Percentiles rank a stretch among this genome's conserved stretches.
These are phyloP conservation scores for Barbus barbus DNA, from an alignment of 2,113 vertebrate genomes.

Conservation along the genomic window DNA sequence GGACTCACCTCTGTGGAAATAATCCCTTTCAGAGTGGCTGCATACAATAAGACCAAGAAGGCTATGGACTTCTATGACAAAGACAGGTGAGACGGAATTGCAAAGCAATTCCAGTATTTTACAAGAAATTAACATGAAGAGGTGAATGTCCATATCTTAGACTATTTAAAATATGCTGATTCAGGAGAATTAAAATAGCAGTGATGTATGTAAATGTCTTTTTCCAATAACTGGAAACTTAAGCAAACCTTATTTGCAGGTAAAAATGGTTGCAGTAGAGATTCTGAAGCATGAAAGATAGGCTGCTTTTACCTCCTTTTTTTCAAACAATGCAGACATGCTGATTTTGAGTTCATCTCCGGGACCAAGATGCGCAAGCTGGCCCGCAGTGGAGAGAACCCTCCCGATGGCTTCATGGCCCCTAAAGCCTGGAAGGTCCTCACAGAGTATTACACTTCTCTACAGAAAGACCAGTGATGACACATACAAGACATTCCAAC, in stretches of 20 bases:
- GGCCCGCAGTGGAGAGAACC: conserved; percentile 85
- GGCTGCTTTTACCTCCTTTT: not conserved
- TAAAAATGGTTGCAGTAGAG: not conserved
- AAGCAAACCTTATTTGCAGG: not conserved
- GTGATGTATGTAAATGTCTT: not conserved
- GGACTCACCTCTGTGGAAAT: conserved; percentile 95
- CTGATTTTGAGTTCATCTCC: conserved; percentile 96
- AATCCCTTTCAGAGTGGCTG: conserved; percentile 95
- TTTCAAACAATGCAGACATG: conserved; percentile 71
- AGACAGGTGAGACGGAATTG: conserved; percentile 73
- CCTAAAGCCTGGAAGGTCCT: conserved; percentile 93
- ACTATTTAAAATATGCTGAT: not conserved
- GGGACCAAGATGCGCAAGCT: conserved; percentile 95
- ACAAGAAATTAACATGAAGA: too few species aligned
- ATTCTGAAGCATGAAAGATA: not conserved
- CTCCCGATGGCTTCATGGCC: conserved; percentile 95
- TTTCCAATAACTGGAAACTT: not conserved
- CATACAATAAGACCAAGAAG: conserved; percentile 87
- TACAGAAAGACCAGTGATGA: conserved; percentile 84
- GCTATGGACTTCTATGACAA: conserved; percentile 91
- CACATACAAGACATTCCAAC: conserved; percentile 5
- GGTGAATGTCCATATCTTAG: not conserved
- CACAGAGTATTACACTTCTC: conserved; percentile 87
- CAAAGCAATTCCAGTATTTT: too few species aligned
- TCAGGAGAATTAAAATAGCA: not conserved